Evolutionary conservation across 2,888 invertebrate genomes (phyloP).

Genomic region (Spatulosminthurus flaviceps): DNA sequence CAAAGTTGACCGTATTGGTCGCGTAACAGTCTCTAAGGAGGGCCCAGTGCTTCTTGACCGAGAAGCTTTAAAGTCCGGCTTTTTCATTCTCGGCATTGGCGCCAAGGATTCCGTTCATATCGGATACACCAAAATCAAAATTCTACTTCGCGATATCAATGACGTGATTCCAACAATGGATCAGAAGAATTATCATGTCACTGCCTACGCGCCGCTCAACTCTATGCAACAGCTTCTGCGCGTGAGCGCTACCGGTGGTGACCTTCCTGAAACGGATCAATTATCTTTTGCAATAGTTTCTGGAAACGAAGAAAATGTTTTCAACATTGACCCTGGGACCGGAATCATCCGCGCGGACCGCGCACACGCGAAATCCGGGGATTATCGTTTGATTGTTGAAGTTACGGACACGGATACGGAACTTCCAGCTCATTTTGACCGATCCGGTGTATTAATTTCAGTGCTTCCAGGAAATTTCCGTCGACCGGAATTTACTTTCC

Average conservation of each 20-base stretch:
- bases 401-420: slow-evolving; percentile 79
- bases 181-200: slow-evolving; percentile 79
- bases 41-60: slow-evolving; percentile 78
- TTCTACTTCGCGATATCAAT: slow-evolving; percentile 54
- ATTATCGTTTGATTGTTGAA: slow-evolving; percentile 74
- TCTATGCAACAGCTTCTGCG: slow-evolving; percentile 85
- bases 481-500: slow-evolving; percentile 61
- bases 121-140: slow-evolving; percentile 51
- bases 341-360: slow-evolving; percentile 83
- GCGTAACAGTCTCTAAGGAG: slow-evolving; percentile 76
- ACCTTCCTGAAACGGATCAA: slow-evolving; percentile 80
- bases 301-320: slow-evolving; percentile 77
- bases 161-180: slow-evolving; percentile 75
- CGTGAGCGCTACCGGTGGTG: slow-evolving; percentile 81
- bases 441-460: slow-evolving; percentile 57
- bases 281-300: slow-evolving; percentile 78
- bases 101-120: slow-evolving; percentile 55
- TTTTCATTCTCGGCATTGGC: slow-evolving; percentile 43
- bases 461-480: slow-evolving; percentile 59
- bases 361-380: slow-evolving; percentile 73
- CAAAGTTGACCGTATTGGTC: slow-evolving; percentile 72
- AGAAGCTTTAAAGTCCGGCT: slow-evolving; percentile 69
- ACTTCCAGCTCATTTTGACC: slow-evolving; percentile 66
- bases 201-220: slow-evolving; percentile 79
- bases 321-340: slow-evolving; percentile 77